Evolutionary conservation across 2,797 vertebrate genomes (phyloP).

Genomic region (Oreonectes daqikongensis): DNA sequence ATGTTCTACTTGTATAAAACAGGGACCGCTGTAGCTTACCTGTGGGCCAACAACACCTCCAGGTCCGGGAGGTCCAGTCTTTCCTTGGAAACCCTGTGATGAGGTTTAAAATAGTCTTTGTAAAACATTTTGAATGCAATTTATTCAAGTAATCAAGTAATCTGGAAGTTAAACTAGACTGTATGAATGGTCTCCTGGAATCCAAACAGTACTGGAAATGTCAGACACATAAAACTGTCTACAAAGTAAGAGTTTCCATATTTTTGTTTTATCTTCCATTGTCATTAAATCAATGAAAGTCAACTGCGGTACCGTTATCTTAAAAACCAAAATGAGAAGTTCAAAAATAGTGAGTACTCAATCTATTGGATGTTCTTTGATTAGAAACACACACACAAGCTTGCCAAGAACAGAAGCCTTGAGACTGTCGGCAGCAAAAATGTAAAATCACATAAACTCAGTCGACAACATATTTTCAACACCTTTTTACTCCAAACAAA

Average conservation of each 20-base stretch:
- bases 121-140: not conserved
- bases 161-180: not conserved
- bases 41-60: constrained; percentile 97
- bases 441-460: not conserved
- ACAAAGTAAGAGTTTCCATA: not conserved
- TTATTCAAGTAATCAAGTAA: not conserved
- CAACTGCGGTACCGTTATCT: not conserved
- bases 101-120: constrained; percentile 43
- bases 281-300: not conserved
- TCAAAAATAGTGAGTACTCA: not conserved
- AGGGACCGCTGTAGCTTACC: constrained; percentile 70
- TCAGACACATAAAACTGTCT: not conserved
- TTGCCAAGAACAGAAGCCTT: not conserved
- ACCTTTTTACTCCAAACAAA: constrained; percentile 63
- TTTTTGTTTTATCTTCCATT: not conserved
- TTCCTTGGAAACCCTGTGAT: constrained; percentile 96
- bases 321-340: not conserved
- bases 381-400: not conserved
- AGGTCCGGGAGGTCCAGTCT: constrained; percentile 96
- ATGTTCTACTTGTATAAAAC: constrained; percentile 3
- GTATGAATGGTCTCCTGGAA: not conserved
- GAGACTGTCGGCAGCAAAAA: constrained; percentile 15
- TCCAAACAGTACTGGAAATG: not conserved
- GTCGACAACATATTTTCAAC: not conserved
- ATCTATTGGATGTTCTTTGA: not conserved